Percentiles rank a stretch among this genome's conserved stretches.
Conservation (phyloP, 1,140 invertebrate genomes). For the Plectrocnemia conspersa region DNA sequence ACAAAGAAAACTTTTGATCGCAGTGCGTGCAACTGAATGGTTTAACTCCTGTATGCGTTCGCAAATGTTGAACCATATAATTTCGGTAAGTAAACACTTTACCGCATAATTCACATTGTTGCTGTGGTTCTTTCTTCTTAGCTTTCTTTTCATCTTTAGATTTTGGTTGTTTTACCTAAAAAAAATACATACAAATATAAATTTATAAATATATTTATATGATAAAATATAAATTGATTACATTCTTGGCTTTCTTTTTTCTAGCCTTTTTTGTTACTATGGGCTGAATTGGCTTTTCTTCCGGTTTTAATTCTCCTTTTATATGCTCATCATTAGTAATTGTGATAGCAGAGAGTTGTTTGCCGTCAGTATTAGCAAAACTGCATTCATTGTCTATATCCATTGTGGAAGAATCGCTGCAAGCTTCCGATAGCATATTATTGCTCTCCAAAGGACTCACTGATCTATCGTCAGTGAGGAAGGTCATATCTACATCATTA, state of each 20-base stretch:
- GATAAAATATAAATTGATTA: background rate
- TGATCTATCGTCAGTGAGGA: constrained; percentile 27
- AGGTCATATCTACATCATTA: constrained; percentile 26
- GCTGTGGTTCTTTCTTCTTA: constrained; percentile 22
- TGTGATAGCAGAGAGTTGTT: background rate
- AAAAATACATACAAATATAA: no score
- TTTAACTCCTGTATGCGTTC: constrained; percentile 29
- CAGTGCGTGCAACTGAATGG: constrained; percentile 28
- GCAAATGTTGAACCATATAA: constrained; percentile 31
- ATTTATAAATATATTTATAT: no score
- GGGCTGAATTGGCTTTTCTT: background rate
- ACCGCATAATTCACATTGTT: constrained; percentile 34
- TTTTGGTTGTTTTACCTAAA: constrained; percentile 14
- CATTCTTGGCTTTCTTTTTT: constrained; percentile 14
- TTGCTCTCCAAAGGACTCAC: constrained; percentile 1
- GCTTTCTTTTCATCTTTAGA: constrained; percentile 9
- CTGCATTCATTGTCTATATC: constrained; percentile 18
- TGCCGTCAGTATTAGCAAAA: constrained; percentile 2
- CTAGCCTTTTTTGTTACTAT: constrained; percentile 7
- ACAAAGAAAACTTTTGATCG: constrained; percentile 27
- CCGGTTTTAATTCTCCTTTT: background rate
- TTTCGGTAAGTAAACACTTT: constrained; percentile 32
- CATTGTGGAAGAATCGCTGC: constrained; percentile 14
- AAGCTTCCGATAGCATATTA: constrained; percentile 10
- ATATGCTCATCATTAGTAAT: constrained; percentile 6